Conservation (phyloP, 2,797 vertebrate genomes). For the Falco concolor region DNA sequence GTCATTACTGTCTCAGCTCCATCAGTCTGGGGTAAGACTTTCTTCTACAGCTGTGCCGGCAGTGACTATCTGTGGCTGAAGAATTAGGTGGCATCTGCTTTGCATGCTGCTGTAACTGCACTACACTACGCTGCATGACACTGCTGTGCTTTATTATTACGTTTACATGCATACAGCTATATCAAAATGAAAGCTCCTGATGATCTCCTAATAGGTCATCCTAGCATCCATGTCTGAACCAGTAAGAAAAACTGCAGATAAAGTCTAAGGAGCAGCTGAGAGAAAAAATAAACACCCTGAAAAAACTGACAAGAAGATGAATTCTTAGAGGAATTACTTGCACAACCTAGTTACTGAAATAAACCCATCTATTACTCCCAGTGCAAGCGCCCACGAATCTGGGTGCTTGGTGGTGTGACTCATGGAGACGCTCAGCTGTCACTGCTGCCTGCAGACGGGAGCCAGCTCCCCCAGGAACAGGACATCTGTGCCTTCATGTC, state of each 20-base stretch:
- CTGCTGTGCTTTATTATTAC: neutral
- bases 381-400: neutral
- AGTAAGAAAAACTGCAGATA: neutral
- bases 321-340: neutral
- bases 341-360: neutral
- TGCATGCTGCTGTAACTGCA: neutral
- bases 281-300: neutral
- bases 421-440: neutral
- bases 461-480: neutral
- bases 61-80: neutral
- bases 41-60: neutral
- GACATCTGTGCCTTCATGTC: neutral
- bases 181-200: neutral
- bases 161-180: neutral
- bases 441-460: neutral
- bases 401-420: neutral
- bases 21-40: neutral
- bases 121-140: neutral
- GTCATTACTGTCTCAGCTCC: neutral
- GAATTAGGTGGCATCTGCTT: neutral
- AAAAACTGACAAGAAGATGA: neutral
- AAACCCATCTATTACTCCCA: neutral
- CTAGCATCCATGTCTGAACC: neutral
- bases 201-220: neutral
- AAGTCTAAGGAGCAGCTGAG: neutral